Percentiles rank a stretch among this genome's conserved stretches.
These are phyloP conservation scores for Molossus molossus DNA, from an alignment of 2,797 vertebrate genomes.

Conservation along the genomic window DNA sequence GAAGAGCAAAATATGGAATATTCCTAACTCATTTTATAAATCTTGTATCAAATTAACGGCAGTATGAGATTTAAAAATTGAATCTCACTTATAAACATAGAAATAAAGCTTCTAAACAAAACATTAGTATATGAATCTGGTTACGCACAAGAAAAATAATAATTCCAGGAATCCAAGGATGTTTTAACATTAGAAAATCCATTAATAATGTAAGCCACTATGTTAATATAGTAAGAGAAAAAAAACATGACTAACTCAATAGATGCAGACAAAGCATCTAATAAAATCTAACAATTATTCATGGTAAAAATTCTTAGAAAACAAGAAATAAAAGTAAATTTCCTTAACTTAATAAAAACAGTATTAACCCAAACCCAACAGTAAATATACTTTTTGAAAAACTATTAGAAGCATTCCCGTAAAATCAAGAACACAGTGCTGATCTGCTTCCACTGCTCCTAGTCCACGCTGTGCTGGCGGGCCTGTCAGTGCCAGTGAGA, in stretches of 20 bases:
- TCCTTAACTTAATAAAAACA: constrained; percentile 31
- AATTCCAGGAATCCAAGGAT: constrained; percentile 42
- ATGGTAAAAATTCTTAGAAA: constrained; percentile 40
- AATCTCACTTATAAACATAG: constrained; percentile 34
- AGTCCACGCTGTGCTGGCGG: neutral
- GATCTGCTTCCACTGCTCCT: neutral
- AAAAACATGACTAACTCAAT: neutral
- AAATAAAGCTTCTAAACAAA: constrained; percentile 50
- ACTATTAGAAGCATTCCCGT: constrained; percentile 43
- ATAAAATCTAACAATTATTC: constrained; percentile 47
- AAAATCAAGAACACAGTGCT: neutral
- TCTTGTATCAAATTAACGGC: constrained; percentile 43
- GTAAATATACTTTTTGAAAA: constrained; percentile 56
- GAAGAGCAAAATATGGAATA: constrained; percentile 63
- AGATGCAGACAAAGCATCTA: neutral
- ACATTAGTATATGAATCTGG: constrained; percentile 3
- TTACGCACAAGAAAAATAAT: constrained; percentile 12
- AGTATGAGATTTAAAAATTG: constrained; percentile 46
- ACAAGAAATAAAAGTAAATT: constrained; percentile 30
- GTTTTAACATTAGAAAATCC: constrained; percentile 12
- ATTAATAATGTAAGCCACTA: neutral
- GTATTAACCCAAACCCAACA: constrained; percentile 10
- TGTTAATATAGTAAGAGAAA: neutral
- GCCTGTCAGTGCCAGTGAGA: neutral
- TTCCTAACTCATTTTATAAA: constrained; percentile 59